A percentile compares a stretch with the other conserved stretches of the same genome.
Conservation (phyloP, 2,888 invertebrate genomes). For the Apocheima hispidaria region DNA sequence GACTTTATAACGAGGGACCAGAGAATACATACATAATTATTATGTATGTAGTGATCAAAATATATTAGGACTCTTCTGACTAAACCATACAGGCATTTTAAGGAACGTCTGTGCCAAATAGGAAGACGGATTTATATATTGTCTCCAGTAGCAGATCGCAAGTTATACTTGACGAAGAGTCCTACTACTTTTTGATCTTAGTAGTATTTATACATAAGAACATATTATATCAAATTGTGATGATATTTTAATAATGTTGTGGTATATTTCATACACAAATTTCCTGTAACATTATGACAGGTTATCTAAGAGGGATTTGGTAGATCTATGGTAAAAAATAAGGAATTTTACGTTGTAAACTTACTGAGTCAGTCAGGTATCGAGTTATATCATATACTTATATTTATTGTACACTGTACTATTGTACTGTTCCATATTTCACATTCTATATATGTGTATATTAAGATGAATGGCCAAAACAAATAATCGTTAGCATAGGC, state of each 20-base stretch:
- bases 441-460: background rate
- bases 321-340: background rate
- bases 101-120: background rate
- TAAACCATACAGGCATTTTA: background rate
- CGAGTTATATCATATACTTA: background rate
- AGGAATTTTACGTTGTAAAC: background rate
- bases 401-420: background rate
- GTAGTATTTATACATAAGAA: background rate
- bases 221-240: background rate
- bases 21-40: constrained; percentile 8
- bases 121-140: no score
- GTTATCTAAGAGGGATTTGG: background rate
- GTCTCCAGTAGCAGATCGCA: background rate
- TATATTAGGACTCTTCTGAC: background rate
- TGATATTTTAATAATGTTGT: background rate
- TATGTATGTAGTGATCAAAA: constrained; percentile 1
- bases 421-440: background rate
- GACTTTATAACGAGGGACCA: constrained; percentile 31
- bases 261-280: background rate
- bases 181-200: background rate
- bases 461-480: constrained; percentile 1
- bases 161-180: background rate
- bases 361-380: background rate
- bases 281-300: background rate
- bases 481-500: no score